A percentile compares a stretch with the other conserved stretches of the same genome.
Conservation (phyloP, 1,140 invertebrate species). For the Spodoptera frugiperda region DNA sequence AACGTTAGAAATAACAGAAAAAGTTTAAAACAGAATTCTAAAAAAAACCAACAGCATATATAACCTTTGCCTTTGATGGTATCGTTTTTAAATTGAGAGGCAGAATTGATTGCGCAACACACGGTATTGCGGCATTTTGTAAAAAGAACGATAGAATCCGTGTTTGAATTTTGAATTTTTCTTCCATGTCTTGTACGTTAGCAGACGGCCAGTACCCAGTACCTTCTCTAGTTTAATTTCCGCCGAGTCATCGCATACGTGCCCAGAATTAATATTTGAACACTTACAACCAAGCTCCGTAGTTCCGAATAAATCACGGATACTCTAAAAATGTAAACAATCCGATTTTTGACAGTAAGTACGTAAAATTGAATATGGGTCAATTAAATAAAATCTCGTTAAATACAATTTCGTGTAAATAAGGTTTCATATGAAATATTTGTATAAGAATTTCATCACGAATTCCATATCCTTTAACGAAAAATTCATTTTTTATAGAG, state of each 20-base stretch:
- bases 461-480: no score
- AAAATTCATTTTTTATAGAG: no score
- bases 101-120: not conserved
- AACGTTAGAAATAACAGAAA: no score
- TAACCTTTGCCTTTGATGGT: no score
- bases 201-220: constrained; percentile 4
- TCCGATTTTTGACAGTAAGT: no score
- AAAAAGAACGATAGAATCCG: constrained; percentile 6
- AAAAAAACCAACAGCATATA: no score
- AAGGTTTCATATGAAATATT: no score
- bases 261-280: constrained; percentile 44
- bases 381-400: no score
- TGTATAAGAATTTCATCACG: no score
- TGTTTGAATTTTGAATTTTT: constrained; percentile 28
- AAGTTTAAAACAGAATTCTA: no score
- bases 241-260: constrained; percentile 44
- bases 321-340: not conserved
- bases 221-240: constrained; percentile 52
- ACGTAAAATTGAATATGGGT: no score
- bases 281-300: constrained; percentile 11
- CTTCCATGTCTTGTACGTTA: constrained; percentile 29
- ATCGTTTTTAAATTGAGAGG: not conserved
- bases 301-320: constrained; percentile 11
- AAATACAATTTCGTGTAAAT: no score
- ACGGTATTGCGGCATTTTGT: constrained; percentile 7